phyloP scores from a whole-genome alignment of 2,888 invertebrate species.

The Aquatica leii region DNA sequence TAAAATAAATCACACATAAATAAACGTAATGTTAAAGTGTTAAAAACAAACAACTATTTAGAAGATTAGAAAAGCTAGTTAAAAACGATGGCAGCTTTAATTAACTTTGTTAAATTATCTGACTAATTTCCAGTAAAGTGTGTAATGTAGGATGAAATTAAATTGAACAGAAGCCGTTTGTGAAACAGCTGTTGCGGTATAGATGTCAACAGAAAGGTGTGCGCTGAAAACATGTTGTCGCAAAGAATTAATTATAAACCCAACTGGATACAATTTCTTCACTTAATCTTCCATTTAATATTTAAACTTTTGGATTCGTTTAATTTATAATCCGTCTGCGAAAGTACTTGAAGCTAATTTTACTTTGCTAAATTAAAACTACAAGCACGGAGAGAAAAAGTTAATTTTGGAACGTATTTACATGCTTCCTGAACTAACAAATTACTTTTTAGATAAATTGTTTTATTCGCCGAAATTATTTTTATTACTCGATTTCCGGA shows the following conservation, averaged over 20 bases:
- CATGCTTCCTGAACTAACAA: no score
- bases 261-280: slow-evolving; percentile 20
- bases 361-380: no score
- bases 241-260: slow-evolving; percentile 42
- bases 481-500: no score
- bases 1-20: no score
- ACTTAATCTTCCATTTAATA: background rate
- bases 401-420: no score
- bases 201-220: slow-evolving; percentile 39
- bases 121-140: slow-evolving; percentile 48
- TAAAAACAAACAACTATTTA: no score
- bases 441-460: no score
- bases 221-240: slow-evolving; percentile 38
- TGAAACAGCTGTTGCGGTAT: slow-evolving; percentile 50
- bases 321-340: background rate
- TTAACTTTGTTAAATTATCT: slow-evolving; percentile 22
- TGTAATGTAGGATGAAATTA: slow-evolving; percentile 55
- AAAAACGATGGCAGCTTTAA: background rate
- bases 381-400: no score
- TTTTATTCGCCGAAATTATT: no score
- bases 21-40: no score
- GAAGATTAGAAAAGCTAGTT: no score
- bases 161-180: slow-evolving; percentile 58
- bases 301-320: background rate
- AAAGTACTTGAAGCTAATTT: no score